These are phyloP conservation scores for Panurus biarmicus DNA, from an alignment of 2,113 vertebrate genomes.

Conservation along the genomic window DNA sequence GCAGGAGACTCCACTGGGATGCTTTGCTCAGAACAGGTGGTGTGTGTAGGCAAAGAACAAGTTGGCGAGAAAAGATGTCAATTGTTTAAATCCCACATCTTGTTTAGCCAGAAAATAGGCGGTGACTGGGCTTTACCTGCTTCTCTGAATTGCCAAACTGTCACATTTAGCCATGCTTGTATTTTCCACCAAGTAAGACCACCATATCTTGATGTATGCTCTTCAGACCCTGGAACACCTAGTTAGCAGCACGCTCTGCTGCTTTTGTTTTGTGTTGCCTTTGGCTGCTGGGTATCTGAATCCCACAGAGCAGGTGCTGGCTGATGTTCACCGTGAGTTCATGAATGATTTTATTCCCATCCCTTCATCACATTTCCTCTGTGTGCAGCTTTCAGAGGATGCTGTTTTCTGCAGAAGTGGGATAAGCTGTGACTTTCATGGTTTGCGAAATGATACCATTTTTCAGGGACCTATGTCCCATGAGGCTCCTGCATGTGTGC, in stretches of 20 bases:
- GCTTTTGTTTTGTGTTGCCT: background rate
- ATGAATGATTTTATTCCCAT: background rate
- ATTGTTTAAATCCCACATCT: background rate
- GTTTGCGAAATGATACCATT: background rate
- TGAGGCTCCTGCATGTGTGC: background rate
- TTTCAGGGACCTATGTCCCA: background rate
- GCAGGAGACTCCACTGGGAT: background rate
- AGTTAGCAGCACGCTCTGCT: rapidly evolving
- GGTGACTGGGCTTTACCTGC: background rate
- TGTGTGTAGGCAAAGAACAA: background rate
- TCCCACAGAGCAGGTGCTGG: background rate
- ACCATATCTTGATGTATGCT: background rate
- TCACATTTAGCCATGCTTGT: background rate
- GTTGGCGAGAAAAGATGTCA: background rate
- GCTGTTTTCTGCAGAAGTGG: background rate
- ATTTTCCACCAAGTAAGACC: background rate
- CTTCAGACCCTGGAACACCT: background rate
- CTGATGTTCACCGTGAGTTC: rapidly evolving
- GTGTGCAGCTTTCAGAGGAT: background rate
- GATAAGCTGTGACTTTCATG: background rate
- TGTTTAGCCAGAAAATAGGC: background rate
- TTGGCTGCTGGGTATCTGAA: background rate
- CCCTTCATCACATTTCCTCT: background rate
- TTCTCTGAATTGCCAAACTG: background rate
- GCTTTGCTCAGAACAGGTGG: background rate